These are phyloP conservation scores for Lycia hirtaria DNA, from an alignment of 2,888 invertebrate genomes.

Conservation along the genomic window DNA sequence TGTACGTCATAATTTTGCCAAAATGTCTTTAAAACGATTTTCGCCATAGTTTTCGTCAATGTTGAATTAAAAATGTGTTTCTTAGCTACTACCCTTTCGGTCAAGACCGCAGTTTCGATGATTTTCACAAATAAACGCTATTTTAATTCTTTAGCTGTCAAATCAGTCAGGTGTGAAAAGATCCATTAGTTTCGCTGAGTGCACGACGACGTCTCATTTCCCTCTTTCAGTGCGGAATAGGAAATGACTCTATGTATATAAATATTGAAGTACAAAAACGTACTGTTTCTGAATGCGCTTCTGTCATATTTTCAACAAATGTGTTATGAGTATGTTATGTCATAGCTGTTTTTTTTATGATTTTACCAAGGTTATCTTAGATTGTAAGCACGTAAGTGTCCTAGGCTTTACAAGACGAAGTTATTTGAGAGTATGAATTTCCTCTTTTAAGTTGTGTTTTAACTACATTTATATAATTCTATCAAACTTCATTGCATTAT, in stretches of 20 bases:
- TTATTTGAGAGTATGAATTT: neutral
- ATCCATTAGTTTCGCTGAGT: constrained; percentile 49
- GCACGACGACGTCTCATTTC: constrained; percentile 48
- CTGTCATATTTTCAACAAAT: too few species aligned
- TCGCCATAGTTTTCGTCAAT: too few species aligned
- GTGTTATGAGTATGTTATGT: neutral
- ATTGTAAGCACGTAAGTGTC: neutral
- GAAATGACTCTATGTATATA: constrained; percentile 81
- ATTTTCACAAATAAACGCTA: neutral
- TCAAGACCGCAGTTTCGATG: neutral
- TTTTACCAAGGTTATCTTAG: neutral
- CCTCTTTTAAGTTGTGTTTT: too few species aligned
- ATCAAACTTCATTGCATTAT: too few species aligned
- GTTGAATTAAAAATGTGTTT: too few species aligned
- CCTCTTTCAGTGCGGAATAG: constrained; percentile 63
- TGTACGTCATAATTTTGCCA: too few species aligned
- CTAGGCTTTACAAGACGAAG: neutral
- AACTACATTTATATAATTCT: too few species aligned
- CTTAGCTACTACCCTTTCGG: neutral
- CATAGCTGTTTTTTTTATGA: neutral
- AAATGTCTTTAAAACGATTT: too few species aligned
- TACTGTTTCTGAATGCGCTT: neutral
- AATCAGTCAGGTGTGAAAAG: constrained; percentile 56
- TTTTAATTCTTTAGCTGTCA: constrained; percentile 2
- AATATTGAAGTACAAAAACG: constrained; percentile 77